Conservation (phyloP, 2,113 vertebrate genomes). For the Cynocephalus volans region DNA sequence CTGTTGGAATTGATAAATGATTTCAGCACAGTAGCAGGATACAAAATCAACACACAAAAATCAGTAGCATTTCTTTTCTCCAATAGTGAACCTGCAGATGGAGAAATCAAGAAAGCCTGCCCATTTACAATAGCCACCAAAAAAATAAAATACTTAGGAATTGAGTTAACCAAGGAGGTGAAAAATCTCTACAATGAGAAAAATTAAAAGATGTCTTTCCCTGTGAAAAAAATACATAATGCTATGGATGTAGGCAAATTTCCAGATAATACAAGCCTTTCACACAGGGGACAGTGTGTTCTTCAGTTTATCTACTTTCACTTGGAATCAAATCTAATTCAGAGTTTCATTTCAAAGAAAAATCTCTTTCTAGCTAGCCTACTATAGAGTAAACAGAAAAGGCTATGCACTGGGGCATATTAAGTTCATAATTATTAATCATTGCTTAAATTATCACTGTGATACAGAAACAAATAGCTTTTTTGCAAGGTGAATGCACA, state of each 20-base stretch:
- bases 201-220: not conserved
- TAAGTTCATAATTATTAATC: slow-evolving; percentile 61
- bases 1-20: too few species aligned
- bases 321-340: not conserved
- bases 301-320: not conserved
- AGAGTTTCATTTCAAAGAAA: slow-evolving; percentile 24
- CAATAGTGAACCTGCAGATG: too few species aligned
- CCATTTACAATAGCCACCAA: too few species aligned
- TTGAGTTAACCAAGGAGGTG: too few species aligned
- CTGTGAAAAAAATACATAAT: not conserved
- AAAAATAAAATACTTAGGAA: too few species aligned
- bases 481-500: slow-evolving; percentile 68
- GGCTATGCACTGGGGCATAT: not conserved
- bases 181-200: too few species aligned
- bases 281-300: not conserved
- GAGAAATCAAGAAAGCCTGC: too few species aligned
- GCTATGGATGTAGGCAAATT: not conserved
- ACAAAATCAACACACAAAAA: too few species aligned
- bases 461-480: slow-evolving; percentile 53
- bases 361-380: not conserved
- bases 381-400: slow-evolving; percentile 25
- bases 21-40: too few species aligned
- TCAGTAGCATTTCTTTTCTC: too few species aligned
- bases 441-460: slow-evolving; percentile 44
- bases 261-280: not conserved